Base-by-base conservation (phyloP, 2,888 invertebrate species). In the Zaprionus lineosus region DNA sequence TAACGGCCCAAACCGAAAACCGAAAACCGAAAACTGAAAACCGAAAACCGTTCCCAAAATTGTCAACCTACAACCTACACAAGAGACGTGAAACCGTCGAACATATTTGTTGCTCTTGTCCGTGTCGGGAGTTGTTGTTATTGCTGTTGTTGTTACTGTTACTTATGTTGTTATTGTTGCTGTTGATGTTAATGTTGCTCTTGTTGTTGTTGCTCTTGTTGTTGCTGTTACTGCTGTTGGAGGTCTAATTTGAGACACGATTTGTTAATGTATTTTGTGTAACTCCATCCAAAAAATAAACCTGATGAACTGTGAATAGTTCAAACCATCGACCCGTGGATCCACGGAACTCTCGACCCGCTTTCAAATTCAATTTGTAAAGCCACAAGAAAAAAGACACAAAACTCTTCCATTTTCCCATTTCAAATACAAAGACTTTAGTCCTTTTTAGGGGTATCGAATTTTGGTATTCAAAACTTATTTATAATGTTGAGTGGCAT, bases 1-100 rank as follows among this genome's bases (percentile, higher is more conserved):
- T 83, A 78, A 78, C 84, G 84, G 78, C 84, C 81, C 81, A 59
- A 76, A 82, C 62, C 62, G 29, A 62, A 58, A 44, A 50, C 39
- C n/a, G n/a, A 8, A 43, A 52, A 43, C 61, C 29, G 47, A 47
- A n/a, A 75, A 75, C 83, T 79, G 77, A 8, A 43, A 52, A 43
- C 61, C 29, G 47, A 47, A n/a, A 75, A 75, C 83, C 83, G 77
- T 77, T 83, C 84, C 77, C 84, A 83, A 78, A 78, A 78, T 79
- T 83, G 72, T 77, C 78, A 74, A 70, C 84, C 84, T 62, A 78
- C 78, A 74, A 70, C 84, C 84, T 62, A 78, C 78, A 72, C 68
- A 78, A 63, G 48, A 51, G 59, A 59, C 64, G 16, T 41, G 57
- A 74, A 61, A 74, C 51, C 70, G 74, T 77, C 73, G n/a, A 75